Conservation (phyloP, 2,888 invertebrate species). For the Aphodius granarius region DNA sequence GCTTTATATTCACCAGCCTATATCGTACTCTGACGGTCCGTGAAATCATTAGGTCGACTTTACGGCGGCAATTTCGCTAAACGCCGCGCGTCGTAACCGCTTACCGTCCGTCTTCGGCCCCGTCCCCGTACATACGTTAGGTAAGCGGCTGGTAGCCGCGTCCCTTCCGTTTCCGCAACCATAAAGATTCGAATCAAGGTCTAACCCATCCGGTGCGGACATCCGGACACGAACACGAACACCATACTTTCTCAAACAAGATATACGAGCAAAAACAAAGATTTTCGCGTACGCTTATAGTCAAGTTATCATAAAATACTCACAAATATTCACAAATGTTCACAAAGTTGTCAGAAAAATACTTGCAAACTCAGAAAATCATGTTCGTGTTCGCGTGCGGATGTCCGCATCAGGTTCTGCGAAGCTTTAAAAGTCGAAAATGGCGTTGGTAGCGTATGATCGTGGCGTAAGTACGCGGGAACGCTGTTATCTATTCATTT, state of each 20-base stretch:
- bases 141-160: constrained; percentile 4
- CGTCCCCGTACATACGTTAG: constrained; percentile 5
- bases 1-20: neutral
- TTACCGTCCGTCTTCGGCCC: constrained; percentile 9
- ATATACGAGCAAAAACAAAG: no score
- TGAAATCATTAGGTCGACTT: constrained; percentile 13
- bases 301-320: no score
- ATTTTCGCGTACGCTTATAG: no score
- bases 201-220: no score
- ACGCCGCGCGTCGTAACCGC: constrained; percentile 11
- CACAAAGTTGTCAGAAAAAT: no score
- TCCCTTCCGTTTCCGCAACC: constrained; percentile 10
- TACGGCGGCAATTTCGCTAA: constrained; percentile 13
- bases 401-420: no score
- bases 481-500: neutral
- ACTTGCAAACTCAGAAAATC: no score
- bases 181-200: constrained; percentile 12
- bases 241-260: no score
- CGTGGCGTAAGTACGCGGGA: neutral
- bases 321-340: no score
- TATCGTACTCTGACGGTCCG: constrained; percentile 3
- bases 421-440: neutral
- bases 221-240: no score
- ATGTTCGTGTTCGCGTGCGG: no score
- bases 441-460: constrained; percentile 3